Evolutionary conservation across 2,113 vertebrate genomes (phyloP).

Genomic region (Anarhynchus alexandrinus): DNA sequence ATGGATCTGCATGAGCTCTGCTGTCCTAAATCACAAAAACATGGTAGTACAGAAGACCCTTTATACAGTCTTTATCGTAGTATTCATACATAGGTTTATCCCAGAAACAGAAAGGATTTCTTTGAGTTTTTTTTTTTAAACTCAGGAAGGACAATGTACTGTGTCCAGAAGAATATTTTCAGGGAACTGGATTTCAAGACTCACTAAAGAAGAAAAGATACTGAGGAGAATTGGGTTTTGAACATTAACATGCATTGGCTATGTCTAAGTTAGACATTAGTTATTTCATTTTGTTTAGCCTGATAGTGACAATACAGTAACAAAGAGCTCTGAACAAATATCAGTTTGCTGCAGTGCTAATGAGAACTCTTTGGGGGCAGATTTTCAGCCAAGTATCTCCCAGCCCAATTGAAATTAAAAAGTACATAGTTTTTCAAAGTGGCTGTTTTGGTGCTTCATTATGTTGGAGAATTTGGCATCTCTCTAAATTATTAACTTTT

Average conservation of each 20-base stretch:
- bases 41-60: background rate
- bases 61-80: background rate
- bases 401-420: background rate
- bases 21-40: background rate
- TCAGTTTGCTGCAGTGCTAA: background rate
- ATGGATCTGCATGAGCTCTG: background rate
- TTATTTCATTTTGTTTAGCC: background rate
- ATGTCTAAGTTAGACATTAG: background rate
- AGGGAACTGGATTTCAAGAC: background rate
- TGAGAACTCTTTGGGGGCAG: background rate
- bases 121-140: background rate
- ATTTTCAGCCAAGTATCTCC: background rate
- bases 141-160: background rate
- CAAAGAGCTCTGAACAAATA: background rate
- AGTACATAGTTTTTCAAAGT: background rate
- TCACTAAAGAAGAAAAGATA: background rate
- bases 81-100: background rate
- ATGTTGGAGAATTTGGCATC: background rate
- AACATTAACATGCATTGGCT: background rate
- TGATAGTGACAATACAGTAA: background rate
- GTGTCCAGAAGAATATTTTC: background rate
- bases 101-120: background rate
- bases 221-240: background rate
- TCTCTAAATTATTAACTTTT: background rate
- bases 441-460: background rate